These are phyloP conservation scores for Drosophila ustulata DNA, from an alignment of 2,888 invertebrate species.

Conservation along the genomic window DNA sequence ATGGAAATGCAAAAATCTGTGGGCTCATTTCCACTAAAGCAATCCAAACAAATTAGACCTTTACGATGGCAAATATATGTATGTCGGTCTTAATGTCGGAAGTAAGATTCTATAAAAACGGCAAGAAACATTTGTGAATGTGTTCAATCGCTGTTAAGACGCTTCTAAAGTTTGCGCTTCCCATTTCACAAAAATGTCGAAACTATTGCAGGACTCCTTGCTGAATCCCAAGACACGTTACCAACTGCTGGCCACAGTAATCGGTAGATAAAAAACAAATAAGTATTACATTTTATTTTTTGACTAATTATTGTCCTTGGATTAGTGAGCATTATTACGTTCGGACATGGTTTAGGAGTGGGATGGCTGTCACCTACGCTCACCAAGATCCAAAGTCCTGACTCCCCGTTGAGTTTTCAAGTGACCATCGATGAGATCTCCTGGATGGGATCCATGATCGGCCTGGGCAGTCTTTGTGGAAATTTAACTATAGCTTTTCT, in stretches of 20 bases:
- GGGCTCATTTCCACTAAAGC: neutral
- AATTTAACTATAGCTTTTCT: slow-evolving; percentile 75
- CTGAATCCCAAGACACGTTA: slow-evolving; percentile 54
- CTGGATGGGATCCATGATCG: slow-evolving; percentile 82
- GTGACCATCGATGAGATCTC: slow-evolving; percentile 74
- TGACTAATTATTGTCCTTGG: neutral
- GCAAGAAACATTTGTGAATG: slow-evolving; percentile 9
- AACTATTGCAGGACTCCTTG: slow-evolving; percentile 39
- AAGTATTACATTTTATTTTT: neutral
- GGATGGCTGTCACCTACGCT: slow-evolving; percentile 84
- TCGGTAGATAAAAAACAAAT: slow-evolving; percentile 45
- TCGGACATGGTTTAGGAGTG: slow-evolving; percentile 82
- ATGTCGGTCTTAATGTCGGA: neutral
- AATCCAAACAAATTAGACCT: neutral
- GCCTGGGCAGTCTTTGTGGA: slow-evolving; percentile 79
- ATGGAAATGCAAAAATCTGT: slow-evolving; percentile 1
- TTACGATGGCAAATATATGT: slow-evolving; percentile 1
- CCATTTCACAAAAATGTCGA: slow-evolving; percentile 31
- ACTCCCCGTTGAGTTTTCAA: slow-evolving; percentile 67
- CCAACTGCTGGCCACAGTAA: slow-evolving; percentile 73
- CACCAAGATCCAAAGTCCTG: slow-evolving; percentile 68
- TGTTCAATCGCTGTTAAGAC: slow-evolving; percentile 14
- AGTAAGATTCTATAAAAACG: neutral
- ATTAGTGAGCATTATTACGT: slow-evolving; percentile 81
- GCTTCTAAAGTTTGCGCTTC: neutral